phyloP scores from a whole-genome alignment of 2,888 invertebrate species.

The Helicoverpa assulta region DNA sequence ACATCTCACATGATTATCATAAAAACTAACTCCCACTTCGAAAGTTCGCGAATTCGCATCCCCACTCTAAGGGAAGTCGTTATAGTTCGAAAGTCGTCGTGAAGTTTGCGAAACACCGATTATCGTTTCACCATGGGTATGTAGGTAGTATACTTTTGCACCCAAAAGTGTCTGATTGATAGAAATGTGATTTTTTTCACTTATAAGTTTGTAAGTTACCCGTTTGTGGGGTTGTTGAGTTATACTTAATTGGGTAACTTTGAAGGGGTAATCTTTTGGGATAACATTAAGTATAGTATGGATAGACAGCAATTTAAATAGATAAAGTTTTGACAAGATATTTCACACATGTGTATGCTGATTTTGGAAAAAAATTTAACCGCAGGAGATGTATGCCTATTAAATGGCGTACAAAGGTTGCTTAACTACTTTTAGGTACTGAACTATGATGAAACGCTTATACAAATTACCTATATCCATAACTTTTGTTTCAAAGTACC shows the following conservation, averaged over 20 bases:
- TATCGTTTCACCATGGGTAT: constrained; percentile 31
- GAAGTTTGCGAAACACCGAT: constrained; percentile 50
- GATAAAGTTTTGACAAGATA: too few species aligned
- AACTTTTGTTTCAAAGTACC: neutral
- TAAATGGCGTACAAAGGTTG: too few species aligned
- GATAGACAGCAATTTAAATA: too few species aligned
- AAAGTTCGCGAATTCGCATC: constrained; percentile 43
- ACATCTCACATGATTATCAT: constrained; percentile 42
- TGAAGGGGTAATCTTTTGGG: too few species aligned
- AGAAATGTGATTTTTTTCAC: constrained; percentile 12
- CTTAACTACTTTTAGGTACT: too few species aligned
- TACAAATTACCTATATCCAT: too few species aligned
- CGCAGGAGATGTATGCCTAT: too few species aligned
- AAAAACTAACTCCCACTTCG: constrained; percentile 50
- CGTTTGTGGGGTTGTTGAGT: neutral
- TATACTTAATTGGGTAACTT: constrained; percentile 6
- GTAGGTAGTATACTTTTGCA: constrained; percentile 14
- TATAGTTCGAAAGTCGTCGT: constrained; percentile 49
- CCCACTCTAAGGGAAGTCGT: constrained; percentile 39
- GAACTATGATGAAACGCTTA: too few species aligned
- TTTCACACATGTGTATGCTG: too few species aligned
- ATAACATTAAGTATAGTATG: too few species aligned
- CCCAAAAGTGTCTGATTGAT: constrained; percentile 33
- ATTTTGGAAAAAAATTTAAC: too few species aligned
- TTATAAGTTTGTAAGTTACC: neutral